Base-by-base conservation (phyloP, 1,140 invertebrate genomes). In the Bradynema listronoti region DNA sequence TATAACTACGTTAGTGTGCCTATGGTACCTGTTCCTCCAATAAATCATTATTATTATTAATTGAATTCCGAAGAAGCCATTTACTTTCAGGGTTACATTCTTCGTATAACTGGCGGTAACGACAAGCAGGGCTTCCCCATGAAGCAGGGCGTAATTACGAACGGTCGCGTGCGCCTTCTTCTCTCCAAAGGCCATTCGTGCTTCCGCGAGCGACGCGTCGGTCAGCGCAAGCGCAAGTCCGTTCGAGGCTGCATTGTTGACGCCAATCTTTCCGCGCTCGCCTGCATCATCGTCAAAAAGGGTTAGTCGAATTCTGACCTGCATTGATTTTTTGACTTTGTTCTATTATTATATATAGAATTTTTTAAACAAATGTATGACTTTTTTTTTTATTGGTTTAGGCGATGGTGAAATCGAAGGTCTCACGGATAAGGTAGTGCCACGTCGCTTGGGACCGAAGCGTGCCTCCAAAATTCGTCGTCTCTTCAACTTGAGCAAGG, bases 41-140 rank as follows among this genome's bases (percentile, higher is more conserved):
- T n/a, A n/a, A n/a, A n/a, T n/a, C n/a, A n/a, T n/a, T n/a, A n/a
- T n/a, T n/a, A n/a, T n/a, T n/a, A n/a, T n/a, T n/a, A n/a, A n/a
- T n/a, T n/a, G n/a, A n/a, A n/a, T n/a, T n/a, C n/a, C n/a, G n/a
- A n/a, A n/a, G n/a, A n/a, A n/a, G n/a, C n/a, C n/a, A n/a, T n/a
- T n/a, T 52, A 54, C 45, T 72, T 71, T 22, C 59, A 94, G 83
- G 93, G 93, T 49, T 99, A 98, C 75, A 85, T 96, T 49, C 84
- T 98, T 11, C 86, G 90, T 61, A 87, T 99, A 64, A 85, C 90
- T 72, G 94, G 94, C 71, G 94, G 94, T 70, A 99, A 98, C 80
- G 95, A 99, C 83, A 99, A 99, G 81, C 93, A 98, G 83, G 95
- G 95, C 57, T 98, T 98, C 80, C 94, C 94, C 29, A 99, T 99